Percentiles rank a stretch among this genome's conserved stretches.
Conservation (phyloP, 2,888 invertebrate genomes). For the Petrophora chlorosata region DNA sequence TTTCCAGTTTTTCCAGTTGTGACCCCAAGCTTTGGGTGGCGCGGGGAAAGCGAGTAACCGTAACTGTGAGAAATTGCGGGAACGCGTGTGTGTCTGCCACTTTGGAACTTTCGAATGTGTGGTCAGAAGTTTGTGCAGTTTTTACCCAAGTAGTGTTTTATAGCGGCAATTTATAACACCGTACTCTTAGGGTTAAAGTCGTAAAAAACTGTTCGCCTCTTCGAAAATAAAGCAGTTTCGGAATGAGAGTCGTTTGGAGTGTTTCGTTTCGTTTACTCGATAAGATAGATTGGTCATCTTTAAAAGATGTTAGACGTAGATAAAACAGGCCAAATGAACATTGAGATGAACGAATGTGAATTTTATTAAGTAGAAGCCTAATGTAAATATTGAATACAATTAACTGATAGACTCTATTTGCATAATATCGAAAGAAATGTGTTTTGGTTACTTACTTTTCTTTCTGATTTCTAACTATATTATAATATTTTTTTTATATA, state of each 20-base stretch:
- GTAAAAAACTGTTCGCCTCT: conserved; percentile 30
- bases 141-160: conserved; percentile 38
- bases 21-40: conserved; percentile 13
- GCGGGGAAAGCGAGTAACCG: conserved; percentile 4
- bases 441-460: no score
- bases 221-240: conserved; percentile 29
- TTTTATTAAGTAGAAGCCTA: conserved; percentile 18
- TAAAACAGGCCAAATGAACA: conserved; percentile 57
- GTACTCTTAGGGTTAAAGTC: conserved; percentile 28
- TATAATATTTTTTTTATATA: no score
- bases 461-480: no score
- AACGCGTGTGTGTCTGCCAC: conserved; percentile 30
- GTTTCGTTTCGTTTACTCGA: conserved; percentile 19
- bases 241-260: conserved; percentile 18
- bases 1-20: conserved; percentile 21
- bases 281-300: conserved; percentile 30
- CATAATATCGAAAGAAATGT: no score
- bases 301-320: conserved; percentile 52
- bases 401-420: no score
- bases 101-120: conserved; percentile 37
- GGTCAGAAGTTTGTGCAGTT: conserved; percentile 39
- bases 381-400: conserved; percentile 33
- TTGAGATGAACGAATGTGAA: conserved; percentile 23
- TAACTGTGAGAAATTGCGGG: conserved; percentile 35
- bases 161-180: conserved; percentile 36